phyloP scores from a whole-genome alignment of 2,113 vertebrate genomes.

The Poicephalus meyeri region DNA sequence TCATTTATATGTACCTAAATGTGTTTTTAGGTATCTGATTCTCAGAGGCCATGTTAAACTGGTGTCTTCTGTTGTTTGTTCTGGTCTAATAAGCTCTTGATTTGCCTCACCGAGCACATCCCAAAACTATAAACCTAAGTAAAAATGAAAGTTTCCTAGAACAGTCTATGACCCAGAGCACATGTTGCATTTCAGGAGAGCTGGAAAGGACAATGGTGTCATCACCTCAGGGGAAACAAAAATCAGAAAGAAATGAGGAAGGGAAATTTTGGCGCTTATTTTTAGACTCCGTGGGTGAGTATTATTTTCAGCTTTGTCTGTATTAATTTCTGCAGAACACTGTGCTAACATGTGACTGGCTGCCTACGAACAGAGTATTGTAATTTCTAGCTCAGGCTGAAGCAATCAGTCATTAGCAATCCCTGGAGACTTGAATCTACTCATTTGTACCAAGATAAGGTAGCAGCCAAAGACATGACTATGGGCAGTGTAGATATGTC shows the following conservation, averaged over 20 bases:
- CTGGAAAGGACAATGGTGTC: slow-evolving; percentile 25
- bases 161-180: slow-evolving; percentile 3
- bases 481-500: rapidly evolving
- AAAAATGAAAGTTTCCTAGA: not conserved
- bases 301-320: slow-evolving; percentile 53
- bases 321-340: slow-evolving; percentile 56
- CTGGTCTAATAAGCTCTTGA: not conserved
- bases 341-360: slow-evolving; percentile 7
- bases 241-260: slow-evolving; percentile 57
- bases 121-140: not conserved
- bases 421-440: not conserved
- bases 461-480: not conserved
- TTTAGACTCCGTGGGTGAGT: slow-evolving; percentile 66
- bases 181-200: slow-evolving; percentile 28
- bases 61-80: not conserved
- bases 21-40: not conserved
- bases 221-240: slow-evolving; percentile 61
- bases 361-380: not conserved
- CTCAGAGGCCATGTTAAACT: not conserved
- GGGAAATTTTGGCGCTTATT: slow-evolving; percentile 67
- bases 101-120: not conserved
- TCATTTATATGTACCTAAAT: not conserved
- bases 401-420: not conserved
- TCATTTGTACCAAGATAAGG: not conserved
- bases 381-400: not conserved